Base-by-base conservation (phyloP, 2,113 vertebrate genomes). In the Sula dactylatra region DNA sequence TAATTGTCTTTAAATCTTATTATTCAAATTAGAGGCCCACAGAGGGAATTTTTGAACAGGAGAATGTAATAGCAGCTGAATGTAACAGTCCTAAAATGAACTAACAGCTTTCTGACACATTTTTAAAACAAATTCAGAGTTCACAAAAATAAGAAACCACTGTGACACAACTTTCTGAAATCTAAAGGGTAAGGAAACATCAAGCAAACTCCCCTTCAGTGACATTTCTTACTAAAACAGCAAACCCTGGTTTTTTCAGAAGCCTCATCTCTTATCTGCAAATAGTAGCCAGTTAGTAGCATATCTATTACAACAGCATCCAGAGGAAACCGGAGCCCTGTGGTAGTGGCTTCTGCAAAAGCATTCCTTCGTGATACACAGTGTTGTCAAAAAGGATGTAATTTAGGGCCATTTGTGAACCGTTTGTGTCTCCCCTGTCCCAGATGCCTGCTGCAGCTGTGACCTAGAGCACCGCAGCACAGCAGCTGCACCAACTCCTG, bases 361-460 rank as follows among this genome's bases (percentile, higher is more conserved):
- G 32, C 29, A 45, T 29, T n/a, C 34, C 38, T 78, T 85, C 5
- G 3, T 31, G 66, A 67, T 4, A 76, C 3, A 70, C 15, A 19
- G 7, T 1, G 0, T 6, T 76, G 13, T n/a, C 1, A 1, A 64
- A 82, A 59, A 79, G 6, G 16, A 16, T 3, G 11, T 6, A 14
- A 62, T 34, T 78, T 20, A 78, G 22, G 64, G 17, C 20, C 34
- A 70, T 58, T 44, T 49, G 31, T 17, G 29, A 38, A 59, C 2
- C 8, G 25, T 32, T 86, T 65, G 29, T 70, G 44, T n/a, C 64
- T 50, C 32, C 65, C 34, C 54, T 42, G 27, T 13, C 61, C 44
- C 16, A 8, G 54, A 62, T 1, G 4, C 34, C 18, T 0, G 0
- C 31, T 66, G 54, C 29, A 72, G 62, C 52, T 3, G 2, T 38